A percentile compares a stretch with the other conserved stretches of the same genome.
Evolutionary conservation across 2,888 invertebrate genomes (phyloP).

Genomic region (Ceraclea dissimilis): DNA sequence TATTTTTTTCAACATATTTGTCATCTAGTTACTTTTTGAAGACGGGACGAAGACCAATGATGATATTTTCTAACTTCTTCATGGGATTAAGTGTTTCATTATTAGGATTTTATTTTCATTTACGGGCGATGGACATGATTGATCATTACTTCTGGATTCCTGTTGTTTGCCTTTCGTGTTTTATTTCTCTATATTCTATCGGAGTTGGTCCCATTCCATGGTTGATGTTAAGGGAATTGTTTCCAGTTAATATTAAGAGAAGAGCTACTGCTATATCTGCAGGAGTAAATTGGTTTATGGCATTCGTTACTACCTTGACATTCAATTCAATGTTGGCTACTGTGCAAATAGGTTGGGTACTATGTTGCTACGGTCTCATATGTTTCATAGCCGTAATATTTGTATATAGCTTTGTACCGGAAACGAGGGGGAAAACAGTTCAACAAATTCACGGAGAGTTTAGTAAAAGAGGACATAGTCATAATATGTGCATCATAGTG

Average conservation of each 20-base stretch:
- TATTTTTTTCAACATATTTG: constrained; percentile 50
- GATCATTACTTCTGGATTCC: constrained; percentile 46
- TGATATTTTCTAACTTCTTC: constrained; percentile 51
- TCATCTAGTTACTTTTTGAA: constrained; percentile 53
- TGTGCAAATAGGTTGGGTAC: constrained; percentile 54
- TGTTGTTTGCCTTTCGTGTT: constrained; percentile 47
- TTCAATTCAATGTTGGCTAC: constrained; percentile 52
- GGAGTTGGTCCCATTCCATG: constrained; percentile 69
- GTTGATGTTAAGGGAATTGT: constrained; percentile 62
- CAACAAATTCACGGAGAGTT: constrained; percentile 50
- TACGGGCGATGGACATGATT: constrained; percentile 22
- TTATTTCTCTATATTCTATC: constrained; percentile 53
- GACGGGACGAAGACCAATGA: constrained; percentile 52
- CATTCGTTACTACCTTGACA: constrained; percentile 55
- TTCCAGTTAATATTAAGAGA: constrained; percentile 55
- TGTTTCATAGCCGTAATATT: constrained; percentile 55
- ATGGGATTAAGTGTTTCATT: constrained; percentile 49
- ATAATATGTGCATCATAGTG: constrained; percentile 41
- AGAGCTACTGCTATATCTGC: constrained; percentile 61
- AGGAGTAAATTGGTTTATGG: constrained; percentile 61
- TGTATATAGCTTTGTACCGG: constrained; percentile 59
- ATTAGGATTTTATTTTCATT: constrained; percentile 43
- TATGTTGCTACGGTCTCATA: constrained; percentile 58
- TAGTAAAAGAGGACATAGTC: constrained; percentile 41
- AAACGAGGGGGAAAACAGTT: constrained; percentile 53